Base-by-base conservation (phyloP, 2,113 vertebrate genomes). In the Felis chaus region DNA sequence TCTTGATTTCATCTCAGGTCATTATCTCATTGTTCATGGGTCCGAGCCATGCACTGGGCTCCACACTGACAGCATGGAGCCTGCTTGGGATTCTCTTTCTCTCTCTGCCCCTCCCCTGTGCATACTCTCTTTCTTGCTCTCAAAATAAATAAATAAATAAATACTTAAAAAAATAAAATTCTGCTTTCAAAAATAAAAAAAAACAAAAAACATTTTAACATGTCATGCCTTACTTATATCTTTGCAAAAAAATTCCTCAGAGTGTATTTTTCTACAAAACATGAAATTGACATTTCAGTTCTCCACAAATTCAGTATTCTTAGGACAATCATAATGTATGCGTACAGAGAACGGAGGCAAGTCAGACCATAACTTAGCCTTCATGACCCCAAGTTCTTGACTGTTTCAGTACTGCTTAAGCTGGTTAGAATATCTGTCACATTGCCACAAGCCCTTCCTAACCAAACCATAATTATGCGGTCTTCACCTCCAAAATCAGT, bases 161-260 rank as follows among this genome's bases (percentile, higher is more conserved):
- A 57, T 15, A 57, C 5, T 57, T 7, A 57, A 57, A 57, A 57
- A 57, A 19, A 7, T 57, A 57, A 61, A 63, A 23, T 61, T 61
- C 81, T 86, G 36, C 36, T 89, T 83, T 74, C 78, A 27, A 74
- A 94, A 93, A 87, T 48, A 6, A 79, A 74, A 80, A 68, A 45
- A 45, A 36, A 36, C 36, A 36, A 36, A 45, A 65, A 9, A 15
- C 6, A 71, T 50, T 80, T 61, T 11, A 13, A 89, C 91, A 92
- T 31, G 3, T 5, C n/a, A 94, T 55, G 33, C 3, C 33, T 89
- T 79, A 79, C 25, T 71, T 86, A 1, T 23, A 61, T 73, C 33
- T 93, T 41, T 86, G 33, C 18, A 66, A 92, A 97, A 88, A 92
- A 93, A 55, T 78, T 65, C 36, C 9, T 76, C 63, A 25, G 78